These are phyloP conservation scores for Dryobotodes eremita DNA, from an alignment of 2,888 invertebrate species.

Conservation along the genomic window DNA sequence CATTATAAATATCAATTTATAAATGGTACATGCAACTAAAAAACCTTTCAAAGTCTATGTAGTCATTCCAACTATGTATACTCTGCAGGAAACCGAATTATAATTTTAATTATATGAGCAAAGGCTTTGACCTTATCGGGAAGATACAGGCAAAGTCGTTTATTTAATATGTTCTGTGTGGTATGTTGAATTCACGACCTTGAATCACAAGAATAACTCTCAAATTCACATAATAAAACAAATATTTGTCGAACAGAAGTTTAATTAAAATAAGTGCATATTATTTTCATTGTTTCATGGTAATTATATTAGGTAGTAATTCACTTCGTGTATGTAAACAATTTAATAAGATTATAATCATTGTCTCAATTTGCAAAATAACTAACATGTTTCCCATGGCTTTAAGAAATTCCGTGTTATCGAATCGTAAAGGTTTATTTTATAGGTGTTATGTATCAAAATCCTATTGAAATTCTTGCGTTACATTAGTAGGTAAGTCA, in stretches of 20 bases:
- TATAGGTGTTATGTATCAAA: constrained; percentile 45
- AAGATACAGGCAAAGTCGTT: constrained; percentile 51
- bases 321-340: constrained; percentile 31
- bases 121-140: constrained; percentile 67
- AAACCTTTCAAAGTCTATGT: constrained; percentile 14
- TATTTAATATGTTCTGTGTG: background rate
- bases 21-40: background rate
- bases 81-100: constrained; percentile 65
- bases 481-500: constrained; percentile 30
- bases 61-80: constrained; percentile 42
- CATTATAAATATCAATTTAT: constrained; percentile 8
- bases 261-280: constrained; percentile 52
- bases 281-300: constrained; percentile 34
- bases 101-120: constrained; percentile 66
- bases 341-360: constrained; percentile 26
- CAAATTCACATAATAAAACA: constrained; percentile 17
- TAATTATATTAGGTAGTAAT: constrained; percentile 17
- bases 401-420: constrained; percentile 42
- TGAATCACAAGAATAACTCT: constrained; percentile 27
- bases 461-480: constrained; percentile 36
- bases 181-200: constrained; percentile 27
- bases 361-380: constrained; percentile 29
- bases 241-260: constrained; percentile 23
- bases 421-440: constrained; percentile 48
- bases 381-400: constrained; percentile 34